Conservation (phyloP, 2,888 invertebrate genomes). For the Drosophila maculinotata region DNA sequence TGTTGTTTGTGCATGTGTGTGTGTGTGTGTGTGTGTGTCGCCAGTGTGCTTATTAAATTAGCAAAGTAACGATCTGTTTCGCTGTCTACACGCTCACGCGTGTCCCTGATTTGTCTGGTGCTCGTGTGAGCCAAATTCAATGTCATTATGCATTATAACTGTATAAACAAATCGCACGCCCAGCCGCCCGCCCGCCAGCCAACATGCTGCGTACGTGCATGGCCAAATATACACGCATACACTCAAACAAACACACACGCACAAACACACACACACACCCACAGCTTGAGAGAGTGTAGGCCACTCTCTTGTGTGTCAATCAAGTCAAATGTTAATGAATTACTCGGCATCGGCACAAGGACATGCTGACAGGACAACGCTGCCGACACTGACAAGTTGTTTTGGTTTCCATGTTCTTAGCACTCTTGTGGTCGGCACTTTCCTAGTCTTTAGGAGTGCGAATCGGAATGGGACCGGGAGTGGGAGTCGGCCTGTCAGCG, state of each 20-base stretch:
- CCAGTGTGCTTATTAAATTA: constrained; percentile 72
- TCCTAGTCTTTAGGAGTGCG: constrained; percentile 6
- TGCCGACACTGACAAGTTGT: constrained; percentile 68
- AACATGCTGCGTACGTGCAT: constrained; percentile 52
- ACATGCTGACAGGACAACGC: constrained; percentile 71
- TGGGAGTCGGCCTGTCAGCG: constrained; percentile 43
- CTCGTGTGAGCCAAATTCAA: constrained; percentile 57
- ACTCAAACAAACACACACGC: background rate
- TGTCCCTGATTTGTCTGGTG: constrained; percentile 24
- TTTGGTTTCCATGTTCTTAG: constrained; percentile 49
- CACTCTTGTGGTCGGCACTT: constrained; percentile 39
- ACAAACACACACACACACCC: background rate
- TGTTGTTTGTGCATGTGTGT: constrained; percentile 59
- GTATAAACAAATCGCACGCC: constrained; percentile 69
- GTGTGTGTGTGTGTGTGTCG: constrained; percentile 9
- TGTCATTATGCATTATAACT: constrained; percentile 74
- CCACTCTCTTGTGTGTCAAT: constrained; percentile 70
- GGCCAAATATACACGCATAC: constrained; percentile 24
- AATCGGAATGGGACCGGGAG: background rate
- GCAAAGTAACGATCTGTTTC: constrained; percentile 63
- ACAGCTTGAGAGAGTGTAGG: constrained; percentile 2
- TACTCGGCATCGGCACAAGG: constrained; percentile 62
- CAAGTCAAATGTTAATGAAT: constrained; percentile 81
- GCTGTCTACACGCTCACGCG: constrained; percentile 33
- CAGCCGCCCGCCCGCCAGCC: too few relatives aligned